Conservation (phyloP, 2,113 vertebrate genomes). For the Osmerus eperlanus region DNA sequence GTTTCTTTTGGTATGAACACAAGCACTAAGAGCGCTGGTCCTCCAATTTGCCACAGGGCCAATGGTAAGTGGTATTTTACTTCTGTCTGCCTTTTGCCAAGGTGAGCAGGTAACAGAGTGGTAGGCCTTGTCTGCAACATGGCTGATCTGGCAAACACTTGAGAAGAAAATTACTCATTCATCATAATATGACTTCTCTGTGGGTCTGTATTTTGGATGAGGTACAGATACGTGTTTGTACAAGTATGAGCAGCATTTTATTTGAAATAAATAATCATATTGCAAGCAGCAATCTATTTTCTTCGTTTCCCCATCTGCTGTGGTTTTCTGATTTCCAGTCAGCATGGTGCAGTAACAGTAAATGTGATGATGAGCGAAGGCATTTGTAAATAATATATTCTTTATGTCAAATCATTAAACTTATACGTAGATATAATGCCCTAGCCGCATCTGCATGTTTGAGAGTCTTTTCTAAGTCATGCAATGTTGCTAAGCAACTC, state of each 20-base stretch:
- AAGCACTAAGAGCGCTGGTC: not conserved
- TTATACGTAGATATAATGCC: not conserved
- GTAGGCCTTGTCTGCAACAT: not conserved
- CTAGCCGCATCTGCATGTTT: not conserved
- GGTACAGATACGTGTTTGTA: too few species aligned
- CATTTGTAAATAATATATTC: too few species aligned
- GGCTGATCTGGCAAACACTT: not conserved
- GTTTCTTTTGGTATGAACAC: not conserved
- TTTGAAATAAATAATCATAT: too few species aligned
- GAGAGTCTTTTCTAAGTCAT: not conserved
- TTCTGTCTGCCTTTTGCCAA: conserved; percentile 14
- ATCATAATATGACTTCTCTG: not conserved
- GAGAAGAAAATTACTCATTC: conserved; percentile 1
- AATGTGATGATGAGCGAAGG: too few species aligned
- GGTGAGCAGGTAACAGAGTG: conserved; percentile 37
- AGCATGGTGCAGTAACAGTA: too few species aligned
- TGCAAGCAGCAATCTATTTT: not conserved
- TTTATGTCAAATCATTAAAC: too few species aligned
- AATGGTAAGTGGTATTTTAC: not conserved
- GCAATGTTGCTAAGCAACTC: conserved; percentile 43
- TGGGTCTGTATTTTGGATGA: too few species aligned
- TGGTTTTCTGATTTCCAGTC: not conserved
- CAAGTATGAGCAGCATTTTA: too few species aligned
- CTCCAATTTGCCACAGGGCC: conserved; percentile 4
- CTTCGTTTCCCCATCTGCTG: not conserved